Percentiles rank a stretch among this genome's conserved stretches.
phyloP scores from a whole-genome alignment of 2,113 vertebrate species.

The Chiloscyllium plagiosum region DNA sequence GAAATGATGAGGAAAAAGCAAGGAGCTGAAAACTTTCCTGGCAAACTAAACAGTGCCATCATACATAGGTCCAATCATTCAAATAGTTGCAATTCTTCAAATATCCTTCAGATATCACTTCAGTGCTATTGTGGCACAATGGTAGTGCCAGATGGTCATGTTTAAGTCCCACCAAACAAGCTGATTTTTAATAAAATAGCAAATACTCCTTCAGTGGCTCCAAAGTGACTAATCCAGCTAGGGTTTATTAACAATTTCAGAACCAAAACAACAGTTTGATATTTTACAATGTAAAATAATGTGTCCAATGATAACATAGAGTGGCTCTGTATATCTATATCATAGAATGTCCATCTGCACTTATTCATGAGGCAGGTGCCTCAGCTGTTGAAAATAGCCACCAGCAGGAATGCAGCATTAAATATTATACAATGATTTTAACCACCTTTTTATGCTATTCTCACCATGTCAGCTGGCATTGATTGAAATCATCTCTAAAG shows the following conservation, averaged over 20 bases:
- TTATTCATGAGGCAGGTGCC: not conserved
- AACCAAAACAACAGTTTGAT: not conserved
- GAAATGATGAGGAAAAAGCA: not conserved
- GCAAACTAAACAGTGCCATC: not conserved
- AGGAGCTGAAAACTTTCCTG: not conserved
- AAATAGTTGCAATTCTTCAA: not conserved
- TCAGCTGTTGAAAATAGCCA: not conserved
- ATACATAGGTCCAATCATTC: not conserved
- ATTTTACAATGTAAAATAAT: not conserved
- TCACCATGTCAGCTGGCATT: not conserved
- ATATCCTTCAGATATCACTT: no score
- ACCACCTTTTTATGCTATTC: not conserved
- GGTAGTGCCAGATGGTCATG: no score
- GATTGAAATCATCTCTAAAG: not conserved
- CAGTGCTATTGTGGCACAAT: no score
- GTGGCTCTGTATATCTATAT: not conserved
- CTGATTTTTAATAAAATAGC: no score
- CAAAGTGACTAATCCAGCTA: not conserved
- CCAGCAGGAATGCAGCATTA: not conserved
- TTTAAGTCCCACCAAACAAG: no score
- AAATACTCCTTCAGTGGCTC: not conserved
- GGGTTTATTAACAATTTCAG: not conserved
- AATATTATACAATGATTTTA: not conserved
- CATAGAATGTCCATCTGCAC: not conserved
- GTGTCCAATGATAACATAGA: not conserved